These are phyloP conservation scores for Tragopan temminckii DNA, from an alignment of 2,797 vertebrate species.

Conservation along the genomic window DNA sequence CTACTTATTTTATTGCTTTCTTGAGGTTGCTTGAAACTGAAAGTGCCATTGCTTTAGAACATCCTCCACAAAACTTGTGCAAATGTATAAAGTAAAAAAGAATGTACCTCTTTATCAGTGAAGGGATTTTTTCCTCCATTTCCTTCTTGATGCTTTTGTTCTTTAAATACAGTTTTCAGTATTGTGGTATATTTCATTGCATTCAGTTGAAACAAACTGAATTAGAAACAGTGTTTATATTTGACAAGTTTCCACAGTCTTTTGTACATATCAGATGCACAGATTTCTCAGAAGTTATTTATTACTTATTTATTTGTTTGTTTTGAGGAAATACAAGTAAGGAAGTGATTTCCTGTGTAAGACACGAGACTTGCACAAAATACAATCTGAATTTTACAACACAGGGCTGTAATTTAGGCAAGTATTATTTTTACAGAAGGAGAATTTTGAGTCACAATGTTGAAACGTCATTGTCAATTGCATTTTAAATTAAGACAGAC, in stretches of 20 bases:
- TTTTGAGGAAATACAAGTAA: not conserved
- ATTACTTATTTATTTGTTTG: not conserved
- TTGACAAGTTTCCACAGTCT: not conserved
- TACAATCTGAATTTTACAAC: not conserved
- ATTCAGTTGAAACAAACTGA: not conserved
- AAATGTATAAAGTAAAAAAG: not conserved
- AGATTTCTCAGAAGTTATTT: not conserved
- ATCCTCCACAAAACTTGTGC: fast-evolving
- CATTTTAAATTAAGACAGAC: not conserved
- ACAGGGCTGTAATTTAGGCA: not conserved
- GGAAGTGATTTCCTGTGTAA: not conserved
- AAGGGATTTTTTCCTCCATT: not conserved
- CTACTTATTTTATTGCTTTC: not conserved
- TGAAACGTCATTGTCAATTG: not conserved
- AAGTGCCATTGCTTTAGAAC: not conserved
- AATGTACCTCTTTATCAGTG: not conserved
- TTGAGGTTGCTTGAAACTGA: not conserved
- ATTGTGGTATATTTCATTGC: not conserved
- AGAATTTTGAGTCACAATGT: not conserved
- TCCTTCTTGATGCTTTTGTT: not conserved
- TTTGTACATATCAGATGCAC: not conserved
- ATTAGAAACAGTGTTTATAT: not conserved
- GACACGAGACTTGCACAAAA: not conserved
- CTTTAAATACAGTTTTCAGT: not conserved
- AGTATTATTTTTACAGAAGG: not conserved